Evolutionary conservation across 2,113 vertebrate species (phyloP).

Genomic region (Garra rufa): DNA sequence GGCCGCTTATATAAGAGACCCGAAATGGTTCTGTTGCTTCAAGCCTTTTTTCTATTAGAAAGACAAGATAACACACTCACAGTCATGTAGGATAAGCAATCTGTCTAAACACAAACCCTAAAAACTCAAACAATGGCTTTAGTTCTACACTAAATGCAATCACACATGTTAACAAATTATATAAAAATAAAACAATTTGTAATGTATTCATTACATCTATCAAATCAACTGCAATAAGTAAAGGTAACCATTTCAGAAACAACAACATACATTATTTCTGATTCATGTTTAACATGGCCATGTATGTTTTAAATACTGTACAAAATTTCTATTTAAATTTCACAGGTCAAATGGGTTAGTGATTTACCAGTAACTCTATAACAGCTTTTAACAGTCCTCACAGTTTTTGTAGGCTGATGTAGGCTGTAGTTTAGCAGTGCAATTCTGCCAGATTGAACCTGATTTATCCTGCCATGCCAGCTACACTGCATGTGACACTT

Average conservation of each 20-base stretch:
- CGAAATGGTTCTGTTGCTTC: constrained; percentile 62
- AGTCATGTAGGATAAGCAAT: constrained; percentile 32
- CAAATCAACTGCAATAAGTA: no score
- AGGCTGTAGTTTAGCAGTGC: constrained; percentile 45
- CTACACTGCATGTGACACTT: constrained; percentile 48
- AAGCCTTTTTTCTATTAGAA: constrained; percentile 51
- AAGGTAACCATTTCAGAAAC: neutral
- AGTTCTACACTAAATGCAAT: neutral
- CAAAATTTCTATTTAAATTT: neutral
- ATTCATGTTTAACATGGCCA: neutral
- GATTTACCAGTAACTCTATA: neutral
- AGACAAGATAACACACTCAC: constrained; percentile 44
- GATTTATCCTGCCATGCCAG: constrained; percentile 40
- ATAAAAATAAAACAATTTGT: neutral
- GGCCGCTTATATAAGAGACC: constrained; percentile 68
- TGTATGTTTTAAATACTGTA: neutral
- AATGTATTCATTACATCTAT: neutral
- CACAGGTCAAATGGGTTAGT: neutral
- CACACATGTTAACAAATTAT: neutral
- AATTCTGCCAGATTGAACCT: constrained; percentile 55
- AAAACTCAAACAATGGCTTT: constrained; percentile 19
- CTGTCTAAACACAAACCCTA: constrained; percentile 4
- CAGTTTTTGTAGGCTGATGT: neutral
- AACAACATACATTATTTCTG: no score
- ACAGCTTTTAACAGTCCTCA: constrained; percentile 4